These are phyloP conservation scores for Ceratina calcarata DNA, from an alignment of 1,140 invertebrate species.

Conservation along the genomic window DNA sequence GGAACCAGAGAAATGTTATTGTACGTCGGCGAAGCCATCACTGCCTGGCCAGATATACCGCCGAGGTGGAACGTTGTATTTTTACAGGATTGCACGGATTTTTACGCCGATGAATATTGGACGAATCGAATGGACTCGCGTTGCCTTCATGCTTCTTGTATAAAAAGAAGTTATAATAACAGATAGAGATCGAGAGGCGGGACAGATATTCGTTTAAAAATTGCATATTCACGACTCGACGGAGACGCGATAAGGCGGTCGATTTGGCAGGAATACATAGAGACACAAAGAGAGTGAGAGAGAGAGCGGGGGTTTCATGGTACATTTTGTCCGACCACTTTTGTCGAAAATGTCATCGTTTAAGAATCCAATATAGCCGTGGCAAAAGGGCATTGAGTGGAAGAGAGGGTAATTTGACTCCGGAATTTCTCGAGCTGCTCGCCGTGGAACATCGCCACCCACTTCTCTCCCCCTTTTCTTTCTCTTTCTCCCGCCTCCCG, in stretches of 20 bases:
- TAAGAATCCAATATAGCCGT: conserved; percentile 74
- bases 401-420: conserved; percentile 72
- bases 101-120: conserved; percentile 58
- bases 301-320: not conserved
- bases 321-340: not conserved
- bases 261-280: conserved; percentile 10
- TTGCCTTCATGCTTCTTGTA: conserved; percentile 12
- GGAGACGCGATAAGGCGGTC: not conserved
- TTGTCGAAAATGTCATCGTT: conserved; percentile 63
- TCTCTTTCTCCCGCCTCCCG: not conserved
- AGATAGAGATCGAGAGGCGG: not conserved
- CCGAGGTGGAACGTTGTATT: conserved; percentile 74
- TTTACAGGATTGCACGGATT: conserved; percentile 64
- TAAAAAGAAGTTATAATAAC: not conserved
- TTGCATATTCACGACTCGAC: not conserved
- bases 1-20: conserved; percentile 80
- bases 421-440: conserved; percentile 59
- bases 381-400: conserved; percentile 55
- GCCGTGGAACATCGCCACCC: conserved; percentile 42
- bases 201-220: not conserved
- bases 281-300: not conserved
- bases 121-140: conserved; percentile 46
- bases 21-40: conserved; percentile 70
- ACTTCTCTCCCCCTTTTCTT: conserved; percentile 17
- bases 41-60: conserved; percentile 66